phyloP scores from a whole-genome alignment of 2,113 vertebrate species.

The Pungitius pungitius region DNA sequence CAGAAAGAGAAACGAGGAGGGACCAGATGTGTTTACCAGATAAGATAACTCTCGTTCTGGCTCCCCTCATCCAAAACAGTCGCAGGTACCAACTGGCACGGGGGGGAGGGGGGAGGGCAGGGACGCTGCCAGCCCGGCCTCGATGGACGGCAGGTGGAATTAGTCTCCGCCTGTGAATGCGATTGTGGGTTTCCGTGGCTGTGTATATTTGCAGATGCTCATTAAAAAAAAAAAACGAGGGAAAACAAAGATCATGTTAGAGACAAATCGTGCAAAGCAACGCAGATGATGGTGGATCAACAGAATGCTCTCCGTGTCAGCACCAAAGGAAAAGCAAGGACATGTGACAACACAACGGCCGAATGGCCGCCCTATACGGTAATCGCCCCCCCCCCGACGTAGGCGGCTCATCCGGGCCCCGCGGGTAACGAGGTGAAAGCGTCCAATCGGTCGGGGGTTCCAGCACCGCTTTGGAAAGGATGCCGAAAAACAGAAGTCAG shows the following conservation, averaged over 20 bases:
- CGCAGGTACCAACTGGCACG: slow-evolving; percentile 62
- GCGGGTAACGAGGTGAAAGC: slow-evolving; percentile 53
- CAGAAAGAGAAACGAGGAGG: slow-evolving; percentile 43
- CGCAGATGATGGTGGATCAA: slow-evolving; percentile 22
- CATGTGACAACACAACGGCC: slow-evolving; percentile 31
- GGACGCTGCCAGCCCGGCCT: slow-evolving; percentile 38
- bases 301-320: slow-evolving; percentile 2
- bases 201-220: slow-evolving; percentile 26
- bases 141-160: slow-evolving; percentile 46
- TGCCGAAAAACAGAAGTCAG: slow-evolving; percentile 48
- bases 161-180: slow-evolving; percentile 39
- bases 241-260: slow-evolving; percentile 25
- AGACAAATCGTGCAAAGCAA: slow-evolving; percentile 22
- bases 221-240: slow-evolving; percentile 28
- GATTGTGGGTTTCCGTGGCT: slow-evolving; percentile 2
- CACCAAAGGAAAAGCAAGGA: neutral
- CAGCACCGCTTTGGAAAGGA: slow-evolving; percentile 46
- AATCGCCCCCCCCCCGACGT: slow-evolving; percentile 37
- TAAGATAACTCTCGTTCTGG: slow-evolving; percentile 60
- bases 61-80: slow-evolving; percentile 62
- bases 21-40: slow-evolving; percentile 72
- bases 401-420: slow-evolving; percentile 38
- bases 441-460: slow-evolving; percentile 40
- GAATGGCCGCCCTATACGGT: slow-evolving; percentile 34
- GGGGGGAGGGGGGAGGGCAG: slow-evolving; percentile 18